A percentile compares a stretch with the other conserved stretches of the same genome.
Evolutionary conservation across 2,888 invertebrate genomes (phyloP).

Genomic region (Apodemia duryi): DNA sequence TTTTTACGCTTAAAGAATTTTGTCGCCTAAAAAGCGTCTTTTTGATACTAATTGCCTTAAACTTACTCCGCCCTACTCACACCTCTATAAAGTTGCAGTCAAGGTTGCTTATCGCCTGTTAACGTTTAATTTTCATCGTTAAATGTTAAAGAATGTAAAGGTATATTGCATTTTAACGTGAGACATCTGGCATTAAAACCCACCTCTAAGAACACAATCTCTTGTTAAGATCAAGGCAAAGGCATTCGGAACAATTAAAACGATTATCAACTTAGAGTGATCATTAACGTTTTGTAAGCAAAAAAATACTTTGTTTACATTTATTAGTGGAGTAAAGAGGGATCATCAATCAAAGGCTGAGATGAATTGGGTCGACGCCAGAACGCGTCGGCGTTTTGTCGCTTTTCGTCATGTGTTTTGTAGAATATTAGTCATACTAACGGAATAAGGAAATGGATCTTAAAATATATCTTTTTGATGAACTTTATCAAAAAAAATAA

Average conservation of each 20-base stretch:
- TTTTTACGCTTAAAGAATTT: conserved; percentile 52
- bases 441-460: conserved; percentile 6
- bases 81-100: conserved; percentile 2
- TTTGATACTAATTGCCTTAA: conserved; percentile 28
- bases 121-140: conserved; percentile 3
- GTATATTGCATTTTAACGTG: conserved; percentile 26
- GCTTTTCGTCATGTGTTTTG: conserved; percentile 38
- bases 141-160: conserved; percentile 14
- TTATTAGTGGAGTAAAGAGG: conserved; percentile 59
- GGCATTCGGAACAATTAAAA: conserved; percentile 64
- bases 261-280: conserved; percentile 58
- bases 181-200: conserved; percentile 42
- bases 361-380: conserved; percentile 56
- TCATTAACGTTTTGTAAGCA: conserved; percentile 60
- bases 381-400: conserved; percentile 31
- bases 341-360: conserved; percentile 63
- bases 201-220: conserved; percentile 41
- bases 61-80: conserved; percentile 17
- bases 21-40: conserved; percentile 40
- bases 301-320: conserved; percentile 75
- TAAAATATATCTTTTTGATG: conserved; percentile 21
- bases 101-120: not conserved
- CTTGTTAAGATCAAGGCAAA: conserved; percentile 49
- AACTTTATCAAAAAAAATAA: conserved; percentile 15
- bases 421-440: conserved; percentile 22